Conservation (phyloP, 2,797 vertebrate genomes). For the Chiroxiphia lanceolata region DNA sequence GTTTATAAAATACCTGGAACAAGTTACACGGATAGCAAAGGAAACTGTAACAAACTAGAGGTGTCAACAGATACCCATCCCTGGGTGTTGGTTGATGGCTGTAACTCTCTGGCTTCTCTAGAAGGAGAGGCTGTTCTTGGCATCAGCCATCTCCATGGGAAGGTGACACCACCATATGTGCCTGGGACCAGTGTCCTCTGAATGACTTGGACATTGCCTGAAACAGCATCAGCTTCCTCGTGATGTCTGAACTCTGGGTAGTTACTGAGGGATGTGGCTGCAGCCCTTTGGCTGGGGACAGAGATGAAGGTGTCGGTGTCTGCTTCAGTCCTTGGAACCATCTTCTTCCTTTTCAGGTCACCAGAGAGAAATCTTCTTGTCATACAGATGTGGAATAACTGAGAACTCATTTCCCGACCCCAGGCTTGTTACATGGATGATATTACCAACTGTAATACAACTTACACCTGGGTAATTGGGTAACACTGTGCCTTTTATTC, state of each 20-base stretch:
- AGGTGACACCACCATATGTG: not conserved
- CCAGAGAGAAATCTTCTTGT: not conserved
- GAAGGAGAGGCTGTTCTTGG: not conserved
- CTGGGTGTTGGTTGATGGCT: not conserved
- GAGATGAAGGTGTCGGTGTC: not conserved
- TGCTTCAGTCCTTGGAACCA: not conserved
- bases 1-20: not conserved
- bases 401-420: not conserved
- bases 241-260: not conserved
- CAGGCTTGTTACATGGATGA: not conserved
- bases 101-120: not conserved
- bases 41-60: not conserved
- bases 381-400: not conserved
- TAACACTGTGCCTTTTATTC: not conserved
- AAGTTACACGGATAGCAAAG: not conserved
- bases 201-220: accelerated
- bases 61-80: not conserved
- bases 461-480: not conserved
- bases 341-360: not conserved
- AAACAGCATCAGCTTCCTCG: not conserved
- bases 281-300: not conserved
- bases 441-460: not conserved
- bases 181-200: not conserved
- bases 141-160: not conserved
- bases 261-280: accelerated